Evolutionary conservation across 2,888 invertebrate genomes (phyloP).

Genomic region (Lycaena phlaeas): DNA sequence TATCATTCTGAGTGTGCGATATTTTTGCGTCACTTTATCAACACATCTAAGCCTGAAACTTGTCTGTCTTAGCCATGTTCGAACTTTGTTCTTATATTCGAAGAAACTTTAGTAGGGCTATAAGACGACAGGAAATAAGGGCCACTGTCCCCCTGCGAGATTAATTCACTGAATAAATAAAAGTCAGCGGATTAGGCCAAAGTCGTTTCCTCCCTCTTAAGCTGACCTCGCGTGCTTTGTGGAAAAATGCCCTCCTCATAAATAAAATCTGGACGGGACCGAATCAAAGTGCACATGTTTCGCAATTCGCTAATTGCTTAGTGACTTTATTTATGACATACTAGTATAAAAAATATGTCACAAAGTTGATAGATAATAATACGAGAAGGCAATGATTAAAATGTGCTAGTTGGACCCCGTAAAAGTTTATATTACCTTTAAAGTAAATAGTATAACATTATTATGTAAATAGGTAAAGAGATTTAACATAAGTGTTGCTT

Average conservation of each 20-base stretch:
- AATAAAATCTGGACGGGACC: conserved; percentile 53
- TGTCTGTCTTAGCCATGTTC: conserved; percentile 5
- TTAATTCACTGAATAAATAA: conserved; percentile 74
- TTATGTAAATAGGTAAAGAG: too few species aligned
- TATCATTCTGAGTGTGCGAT: too few species aligned
- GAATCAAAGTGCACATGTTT: conserved; percentile 40
- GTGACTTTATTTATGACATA: too few species aligned
- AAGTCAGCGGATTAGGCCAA: conserved; percentile 72
- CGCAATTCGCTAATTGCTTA: conserved; percentile 18
- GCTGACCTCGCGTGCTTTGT: conserved; percentile 70
- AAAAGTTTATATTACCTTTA: too few species aligned
- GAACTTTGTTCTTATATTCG: conserved; percentile 8
- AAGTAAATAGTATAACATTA: too few species aligned
- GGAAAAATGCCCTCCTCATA: conserved; percentile 64
- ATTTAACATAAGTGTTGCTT: too few species aligned
- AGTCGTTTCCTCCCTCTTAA: conserved; percentile 70
- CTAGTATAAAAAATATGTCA: too few species aligned
- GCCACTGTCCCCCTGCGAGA: conserved; percentile 54
- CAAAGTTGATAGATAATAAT: too few species aligned
- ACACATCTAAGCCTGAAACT: conserved; percentile 5
- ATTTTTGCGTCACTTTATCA: too few species aligned
- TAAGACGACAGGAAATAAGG: conserved; percentile 54
- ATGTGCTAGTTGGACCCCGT: too few species aligned
- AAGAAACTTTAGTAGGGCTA: conserved; percentile 8
- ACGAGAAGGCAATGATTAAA: too few species aligned